phyloP scores from a whole-genome alignment of 2,888 invertebrate genomes.

The Trachelus troglodyta region DNA sequence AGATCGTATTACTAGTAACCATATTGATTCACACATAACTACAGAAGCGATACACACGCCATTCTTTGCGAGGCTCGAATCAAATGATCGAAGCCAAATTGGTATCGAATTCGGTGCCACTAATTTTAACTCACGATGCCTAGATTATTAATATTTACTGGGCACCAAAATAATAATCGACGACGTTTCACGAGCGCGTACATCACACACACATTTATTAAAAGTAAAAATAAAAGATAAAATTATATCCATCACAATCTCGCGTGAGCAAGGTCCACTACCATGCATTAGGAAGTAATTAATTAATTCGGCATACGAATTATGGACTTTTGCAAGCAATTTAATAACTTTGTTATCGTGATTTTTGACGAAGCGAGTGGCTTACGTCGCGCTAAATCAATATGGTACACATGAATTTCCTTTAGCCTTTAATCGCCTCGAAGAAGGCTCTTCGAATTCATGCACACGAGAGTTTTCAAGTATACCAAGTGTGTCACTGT shows the following conservation, averaged over 20 bases:
- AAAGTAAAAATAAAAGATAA: not conserved
- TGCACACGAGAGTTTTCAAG: too few relatives aligned
- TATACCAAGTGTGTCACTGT: not conserved
- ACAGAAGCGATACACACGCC: conserved; percentile 1
- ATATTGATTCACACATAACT: conserved; percentile 4
- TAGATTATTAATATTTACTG: not conserved
- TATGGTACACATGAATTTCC: not conserved
- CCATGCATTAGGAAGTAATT: not conserved
- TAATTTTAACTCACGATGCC: not conserved
- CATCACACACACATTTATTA: not conserved
- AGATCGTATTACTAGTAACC: not conserved
- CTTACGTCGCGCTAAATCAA: not conserved
- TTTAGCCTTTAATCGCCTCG: not conserved
- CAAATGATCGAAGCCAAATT: not conserved
- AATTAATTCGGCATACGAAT: not conserved
- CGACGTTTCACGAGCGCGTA: not conserved
- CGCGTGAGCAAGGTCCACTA: not conserved
- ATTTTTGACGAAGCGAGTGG: not conserved
- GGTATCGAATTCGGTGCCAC: not conserved
- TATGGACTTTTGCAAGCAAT: not conserved
- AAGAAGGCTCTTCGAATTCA: not conserved
- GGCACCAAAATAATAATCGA: not conserved
- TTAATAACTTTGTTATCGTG: not conserved
- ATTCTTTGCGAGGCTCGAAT: not conserved
- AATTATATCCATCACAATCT: not conserved